phyloP scores from a whole-genome alignment of 2,113 vertebrate genomes.

The Apodemus sylvaticus region DNA sequence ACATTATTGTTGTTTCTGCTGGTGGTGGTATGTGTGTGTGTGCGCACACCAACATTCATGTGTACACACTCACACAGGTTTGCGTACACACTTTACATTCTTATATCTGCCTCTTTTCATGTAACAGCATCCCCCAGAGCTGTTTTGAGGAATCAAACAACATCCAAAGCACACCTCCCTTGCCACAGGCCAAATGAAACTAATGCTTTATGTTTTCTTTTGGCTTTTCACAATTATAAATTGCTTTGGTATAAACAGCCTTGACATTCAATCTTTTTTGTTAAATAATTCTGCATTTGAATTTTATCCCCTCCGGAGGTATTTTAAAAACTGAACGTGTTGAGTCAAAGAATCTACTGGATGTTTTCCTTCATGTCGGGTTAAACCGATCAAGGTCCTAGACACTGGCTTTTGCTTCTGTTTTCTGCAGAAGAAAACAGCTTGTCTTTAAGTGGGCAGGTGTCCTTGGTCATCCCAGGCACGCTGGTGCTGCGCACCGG shows the following conservation, averaged over 20 bases:
- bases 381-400: background rate
- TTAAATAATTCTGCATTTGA: background rate
- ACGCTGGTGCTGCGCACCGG: background rate
- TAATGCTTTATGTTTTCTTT: background rate
- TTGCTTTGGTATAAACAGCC: conserved; percentile 25
- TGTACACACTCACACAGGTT: background rate
- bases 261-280: background rate
- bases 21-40: background rate
- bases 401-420: background rate
- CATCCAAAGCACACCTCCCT: background rate
- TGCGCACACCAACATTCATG: background rate
- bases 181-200: background rate
- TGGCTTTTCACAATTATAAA: background rate
- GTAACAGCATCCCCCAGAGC: background rate
- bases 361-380: background rate
- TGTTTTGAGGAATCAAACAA: background rate
- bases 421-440: background rate
- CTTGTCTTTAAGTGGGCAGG: rapidly evolving
- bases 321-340: background rate
- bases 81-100: background rate
- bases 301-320: conserved; percentile 24
- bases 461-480: background rate
- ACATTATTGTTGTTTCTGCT: background rate
- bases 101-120: background rate
- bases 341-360: background rate